Base-by-base conservation (phyloP, 2,797 vertebrate genomes). In the Fringilla coelebs region DNA sequence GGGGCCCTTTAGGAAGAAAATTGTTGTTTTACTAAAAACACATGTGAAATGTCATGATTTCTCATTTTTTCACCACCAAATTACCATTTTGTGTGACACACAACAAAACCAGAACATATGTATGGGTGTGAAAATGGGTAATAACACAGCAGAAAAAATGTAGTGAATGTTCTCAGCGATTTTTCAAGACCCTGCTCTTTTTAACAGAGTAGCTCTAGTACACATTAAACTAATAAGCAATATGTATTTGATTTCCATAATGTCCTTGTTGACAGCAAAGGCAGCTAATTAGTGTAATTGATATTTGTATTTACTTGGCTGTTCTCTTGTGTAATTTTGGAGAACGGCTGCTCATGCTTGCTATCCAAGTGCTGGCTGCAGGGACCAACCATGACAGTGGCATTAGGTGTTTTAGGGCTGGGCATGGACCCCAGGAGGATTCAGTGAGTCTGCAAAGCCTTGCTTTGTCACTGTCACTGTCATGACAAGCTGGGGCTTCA, bases 21-120 rank as follows among this genome's bases (percentile, higher is more conserved):
- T 96, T 87, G 93, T 91, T 96, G 91, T 91, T 95, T 94, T 96
- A 95, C 94, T 96, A 85, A 95, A 96, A 96, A 93, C 93, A 96
- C 85, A 97, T 96, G 96, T 96, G 96, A 97, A 96, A 96, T 93
- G 94, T 95, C 96, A 97, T 93, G 91, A 94, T 95, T 96, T 94
- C 88, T 91, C 80, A 46, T 91, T 96, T 97, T 96, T 96, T 95
- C 96, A 89, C 80, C 67, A 87, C 95, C 88, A 94, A 90, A 94
- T 96, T 96, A 91, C 96, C 89, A 93, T 96, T 96, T 90, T 94
- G 87, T 96, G 90, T 96, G 96, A 96, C 95, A 96, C 6, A 29
- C 90, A 94, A 94, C 96, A 96, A 95, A 95, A 88, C 95, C 91
- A 94, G 91, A 96, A 97, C 94, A 96, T 94, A 94, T 94, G 93